These are phyloP conservation scores for Gasterosteus aculeatus DNA, from an alignment of 2,113 vertebrate genomes.

Conservation along the genomic window DNA sequence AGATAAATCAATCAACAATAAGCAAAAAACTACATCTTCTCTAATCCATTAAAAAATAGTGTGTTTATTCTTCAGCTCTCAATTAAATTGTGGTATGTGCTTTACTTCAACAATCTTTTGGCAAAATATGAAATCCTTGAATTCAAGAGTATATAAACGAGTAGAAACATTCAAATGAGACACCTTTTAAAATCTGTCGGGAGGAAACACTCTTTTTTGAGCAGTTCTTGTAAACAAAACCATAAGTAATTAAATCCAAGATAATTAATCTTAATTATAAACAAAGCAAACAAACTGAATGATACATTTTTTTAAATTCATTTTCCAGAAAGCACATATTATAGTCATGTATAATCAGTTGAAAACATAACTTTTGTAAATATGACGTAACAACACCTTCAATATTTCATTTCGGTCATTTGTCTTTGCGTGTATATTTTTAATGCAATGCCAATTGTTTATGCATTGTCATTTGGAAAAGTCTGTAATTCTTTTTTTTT, in stretches of 20 bases:
- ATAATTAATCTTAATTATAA: not conserved
- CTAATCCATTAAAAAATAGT: not conserved
- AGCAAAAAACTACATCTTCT: not conserved
- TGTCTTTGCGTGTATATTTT: not conserved
- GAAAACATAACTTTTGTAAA: slow-evolving; percentile 5
- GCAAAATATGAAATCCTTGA: not conserved
- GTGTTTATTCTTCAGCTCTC: not conserved
- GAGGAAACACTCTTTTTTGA: not conserved
- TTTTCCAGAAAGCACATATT: not conserved
- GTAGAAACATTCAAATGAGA: not conserved
- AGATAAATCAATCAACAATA: slow-evolving; percentile 15
- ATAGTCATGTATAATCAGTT: not conserved
- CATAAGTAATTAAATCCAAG: not conserved
- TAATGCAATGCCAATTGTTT: not conserved
- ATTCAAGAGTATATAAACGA: not conserved
- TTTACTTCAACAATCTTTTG: slow-evolving; percentile 2
- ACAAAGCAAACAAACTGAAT: not conserved
- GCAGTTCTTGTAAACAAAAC: slow-evolving; percentile 8
- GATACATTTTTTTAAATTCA: not conserved
- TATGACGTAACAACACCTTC: not conserved
- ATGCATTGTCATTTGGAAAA: not conserved
- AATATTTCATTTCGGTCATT: not conserved
- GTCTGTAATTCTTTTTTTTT: not conserved
- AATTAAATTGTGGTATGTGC: not conserved
- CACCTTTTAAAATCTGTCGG: not conserved